These are phyloP conservation scores for Acrobeloides nanus DNA, from an alignment of 2,888 invertebrate genomes.

Conservation along the genomic window DNA sequence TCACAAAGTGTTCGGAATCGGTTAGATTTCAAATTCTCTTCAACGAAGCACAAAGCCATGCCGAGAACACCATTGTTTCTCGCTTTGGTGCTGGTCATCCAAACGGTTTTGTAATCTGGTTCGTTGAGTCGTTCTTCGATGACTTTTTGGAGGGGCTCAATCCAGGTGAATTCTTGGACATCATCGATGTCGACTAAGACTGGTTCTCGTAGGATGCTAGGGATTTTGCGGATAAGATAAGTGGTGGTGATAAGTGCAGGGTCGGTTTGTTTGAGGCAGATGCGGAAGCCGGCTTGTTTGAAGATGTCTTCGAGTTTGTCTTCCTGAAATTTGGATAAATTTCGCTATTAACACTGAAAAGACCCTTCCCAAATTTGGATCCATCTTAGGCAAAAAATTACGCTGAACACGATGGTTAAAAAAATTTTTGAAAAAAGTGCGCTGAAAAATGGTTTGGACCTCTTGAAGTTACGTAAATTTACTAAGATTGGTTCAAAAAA, in stretches of 20 bases:
- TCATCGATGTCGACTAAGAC: constrained; percentile 50
- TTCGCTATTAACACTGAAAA: too few relatives aligned
- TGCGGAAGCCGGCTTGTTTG: constrained; percentile 40
- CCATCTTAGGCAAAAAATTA: too few relatives aligned
- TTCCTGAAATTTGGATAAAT: too few relatives aligned
- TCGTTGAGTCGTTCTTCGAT: constrained; percentile 68
- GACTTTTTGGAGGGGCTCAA: constrained; percentile 50
- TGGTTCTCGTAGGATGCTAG: constrained; percentile 37
- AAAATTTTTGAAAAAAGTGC: too few relatives aligned
- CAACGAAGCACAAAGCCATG: constrained; percentile 73
- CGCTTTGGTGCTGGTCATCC: constrained; percentile 59
- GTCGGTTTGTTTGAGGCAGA: constrained; percentile 47
- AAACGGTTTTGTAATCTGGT: constrained; percentile 56
- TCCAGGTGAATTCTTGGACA: constrained; percentile 50
- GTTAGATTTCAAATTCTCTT: constrained; percentile 51
- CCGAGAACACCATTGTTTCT: constrained; percentile 74
- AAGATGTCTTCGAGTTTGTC: constrained; percentile 39
- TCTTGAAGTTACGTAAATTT: too few relatives aligned
- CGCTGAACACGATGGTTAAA: too few relatives aligned
- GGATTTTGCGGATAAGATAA: constrained; percentile 39
- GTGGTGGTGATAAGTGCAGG: constrained; percentile 36
- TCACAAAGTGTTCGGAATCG: constrained; percentile 50
- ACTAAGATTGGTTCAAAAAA: too few relatives aligned
- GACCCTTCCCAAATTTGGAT: too few relatives aligned
- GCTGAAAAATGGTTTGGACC: too few relatives aligned